A percentile compares a stretch with the other conserved stretches of the same genome.
phyloP scores from a whole-genome alignment of 37 sponge, comb jelly and placozoan species.

The Bolinopsis microptera region DNA sequence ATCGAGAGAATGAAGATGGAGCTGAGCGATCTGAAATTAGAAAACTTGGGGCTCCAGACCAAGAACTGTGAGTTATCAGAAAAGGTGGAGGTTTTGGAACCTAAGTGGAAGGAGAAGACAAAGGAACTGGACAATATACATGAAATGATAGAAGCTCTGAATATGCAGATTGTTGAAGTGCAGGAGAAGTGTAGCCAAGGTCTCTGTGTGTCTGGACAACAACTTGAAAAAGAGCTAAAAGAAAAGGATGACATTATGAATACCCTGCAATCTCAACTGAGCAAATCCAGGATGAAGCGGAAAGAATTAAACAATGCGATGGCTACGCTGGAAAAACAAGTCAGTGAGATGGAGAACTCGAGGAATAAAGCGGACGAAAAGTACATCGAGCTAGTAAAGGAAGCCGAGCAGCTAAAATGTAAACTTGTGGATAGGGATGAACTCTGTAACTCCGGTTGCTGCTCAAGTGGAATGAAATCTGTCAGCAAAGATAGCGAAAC shows the following conservation, averaged over 20 bases:
- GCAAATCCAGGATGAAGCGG: not conserved
- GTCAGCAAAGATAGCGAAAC: not conserved
- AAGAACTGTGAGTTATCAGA: not conserved
- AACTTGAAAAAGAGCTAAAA: not conserved
- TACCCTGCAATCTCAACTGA: not conserved
- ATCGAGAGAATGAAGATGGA: conserved; percentile 32
- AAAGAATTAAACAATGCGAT: not conserved
- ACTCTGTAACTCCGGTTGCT: not conserved
- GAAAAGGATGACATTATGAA: not conserved
- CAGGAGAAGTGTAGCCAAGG: not conserved
- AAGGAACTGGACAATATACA: conserved; percentile 29
- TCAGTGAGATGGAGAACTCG: not conserved
- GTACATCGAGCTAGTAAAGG: not conserved
- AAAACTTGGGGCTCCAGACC: not conserved
- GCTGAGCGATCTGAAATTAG: conserved; percentile 1
- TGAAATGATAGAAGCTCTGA: conserved; percentile 16
- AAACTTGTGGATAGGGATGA: not conserved
- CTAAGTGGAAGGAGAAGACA: not conserved
- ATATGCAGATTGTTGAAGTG: not conserved
- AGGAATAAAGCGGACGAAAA: not conserved
- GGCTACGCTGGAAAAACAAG: not conserved
- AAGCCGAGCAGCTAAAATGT: not conserved
- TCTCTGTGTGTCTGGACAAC: not conserved
- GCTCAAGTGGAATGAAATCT: not conserved
- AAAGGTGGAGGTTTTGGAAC: not conserved